A percentile compares a stretch with the other conserved stretches of the same genome.
These are phyloP conservation scores for Mionectes olivaceus DNA, from an alignment of 2,797 vertebrate genomes.

Conservation along the genomic window DNA sequence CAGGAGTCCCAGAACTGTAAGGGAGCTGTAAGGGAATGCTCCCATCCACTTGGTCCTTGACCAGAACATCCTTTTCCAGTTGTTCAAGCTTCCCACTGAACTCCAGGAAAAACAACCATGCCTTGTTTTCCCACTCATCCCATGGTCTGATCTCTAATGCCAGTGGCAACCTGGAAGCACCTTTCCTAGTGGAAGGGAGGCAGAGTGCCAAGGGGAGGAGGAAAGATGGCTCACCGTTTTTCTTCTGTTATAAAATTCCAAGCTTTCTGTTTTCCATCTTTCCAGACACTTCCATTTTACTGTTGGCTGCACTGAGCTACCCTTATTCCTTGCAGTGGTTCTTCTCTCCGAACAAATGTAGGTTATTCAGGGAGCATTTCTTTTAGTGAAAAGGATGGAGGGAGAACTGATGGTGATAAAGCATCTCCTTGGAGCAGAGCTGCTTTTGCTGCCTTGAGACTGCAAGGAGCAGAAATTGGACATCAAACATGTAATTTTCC, in stretches of 20 bases:
- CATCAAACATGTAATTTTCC: neutral
- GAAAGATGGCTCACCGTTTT: neutral
- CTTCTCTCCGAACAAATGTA: conserved; percentile 36
- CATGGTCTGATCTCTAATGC: neutral
- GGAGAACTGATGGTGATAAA: conserved; percentile 64
- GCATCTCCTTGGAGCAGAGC: conserved; percentile 42
- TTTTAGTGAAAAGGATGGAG: conserved; percentile 64
- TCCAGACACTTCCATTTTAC: conserved; percentile 62
- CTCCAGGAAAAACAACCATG: neutral
- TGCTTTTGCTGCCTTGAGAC: neutral
- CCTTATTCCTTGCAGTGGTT: conserved; percentile 60
- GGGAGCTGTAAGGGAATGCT: neutral
- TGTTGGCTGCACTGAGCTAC: conserved; percentile 20
- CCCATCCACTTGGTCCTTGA: neutral
- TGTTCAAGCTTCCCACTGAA: neutral
- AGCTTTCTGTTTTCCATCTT: conserved; percentile 20
- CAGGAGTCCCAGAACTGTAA: neutral
- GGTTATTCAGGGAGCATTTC: conserved; percentile 64
- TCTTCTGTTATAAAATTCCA: neutral
- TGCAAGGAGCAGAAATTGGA: conserved; percentile 39
- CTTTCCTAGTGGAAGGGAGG: neutral
- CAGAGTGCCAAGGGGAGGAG: neutral
- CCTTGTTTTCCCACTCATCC: neutral
- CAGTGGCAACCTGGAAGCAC: neutral
- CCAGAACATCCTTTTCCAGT: neutral